phyloP scores from a whole-genome alignment of 2,888 invertebrate species.

The Zelleria hepariella region DNA sequence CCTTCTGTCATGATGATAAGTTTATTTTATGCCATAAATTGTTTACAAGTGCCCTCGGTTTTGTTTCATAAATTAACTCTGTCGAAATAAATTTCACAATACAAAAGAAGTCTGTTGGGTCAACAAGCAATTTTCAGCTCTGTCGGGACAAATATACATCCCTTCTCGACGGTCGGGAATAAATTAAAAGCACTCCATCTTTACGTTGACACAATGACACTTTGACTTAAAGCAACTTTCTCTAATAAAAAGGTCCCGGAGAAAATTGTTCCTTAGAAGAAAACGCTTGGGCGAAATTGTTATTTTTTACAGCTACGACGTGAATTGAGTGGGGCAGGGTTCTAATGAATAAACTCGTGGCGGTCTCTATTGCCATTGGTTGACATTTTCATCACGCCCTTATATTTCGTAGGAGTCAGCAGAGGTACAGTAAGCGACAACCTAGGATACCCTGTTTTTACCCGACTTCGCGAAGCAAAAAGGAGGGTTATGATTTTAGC shows the following conservation, averaged over 20 bases:
- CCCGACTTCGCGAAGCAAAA: too few species aligned
- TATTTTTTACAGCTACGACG: background rate
- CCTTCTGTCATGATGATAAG: too few species aligned
- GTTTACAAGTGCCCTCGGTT: background rate
- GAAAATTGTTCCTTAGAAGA: background rate
- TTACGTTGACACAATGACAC: slow-evolving; percentile 1
- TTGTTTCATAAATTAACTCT: background rate
- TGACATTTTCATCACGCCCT: too few species aligned
- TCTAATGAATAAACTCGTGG: background rate
- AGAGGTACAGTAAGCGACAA: too few species aligned
- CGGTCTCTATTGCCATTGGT: background rate
- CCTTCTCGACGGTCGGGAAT: background rate
- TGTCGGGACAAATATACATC: background rate
- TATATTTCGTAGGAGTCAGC: too few species aligned
- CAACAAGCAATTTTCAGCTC: background rate
- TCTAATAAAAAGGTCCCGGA: background rate
- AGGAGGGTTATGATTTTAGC: too few species aligned
- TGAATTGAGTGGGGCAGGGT: background rate
- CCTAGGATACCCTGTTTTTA: too few species aligned
- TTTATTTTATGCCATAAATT: too few species aligned
- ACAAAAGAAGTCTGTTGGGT: background rate
- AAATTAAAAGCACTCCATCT: slow-evolving; percentile 3
- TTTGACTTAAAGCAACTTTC: background rate
- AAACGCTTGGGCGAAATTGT: background rate
- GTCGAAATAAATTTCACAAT: slow-evolving; percentile 2